A percentile compares a stretch with the other conserved stretches of the same genome.
Conservation (phyloP, 2,888 invertebrate genomes). For the Schizotus pectinicornis region DNA sequence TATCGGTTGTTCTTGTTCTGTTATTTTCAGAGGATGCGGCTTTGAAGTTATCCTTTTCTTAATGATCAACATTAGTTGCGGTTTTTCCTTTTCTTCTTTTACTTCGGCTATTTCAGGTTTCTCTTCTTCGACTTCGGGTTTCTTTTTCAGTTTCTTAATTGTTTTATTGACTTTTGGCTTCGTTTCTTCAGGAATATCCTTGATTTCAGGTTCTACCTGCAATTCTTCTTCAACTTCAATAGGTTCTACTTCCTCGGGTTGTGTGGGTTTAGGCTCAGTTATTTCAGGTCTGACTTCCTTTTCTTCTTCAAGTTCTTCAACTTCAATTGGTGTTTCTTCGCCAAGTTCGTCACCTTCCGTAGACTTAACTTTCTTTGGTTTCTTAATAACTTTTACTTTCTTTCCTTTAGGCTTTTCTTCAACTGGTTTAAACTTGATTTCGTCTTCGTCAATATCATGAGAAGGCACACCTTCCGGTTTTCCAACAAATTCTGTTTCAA, state of each 20-base stretch:
- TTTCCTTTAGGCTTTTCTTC: slow-evolving; percentile 45
- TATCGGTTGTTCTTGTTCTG: slow-evolving; percentile 45
- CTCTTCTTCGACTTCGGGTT: slow-evolving; percentile 34
- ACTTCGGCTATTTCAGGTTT: slow-evolving; percentile 15
- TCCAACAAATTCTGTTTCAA: slow-evolving; percentile 5
- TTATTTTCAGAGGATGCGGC: slow-evolving; percentile 50
- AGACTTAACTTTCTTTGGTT: slow-evolving; percentile 27
- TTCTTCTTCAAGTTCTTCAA: slow-evolving; percentile 25
- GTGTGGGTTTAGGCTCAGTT: slow-evolving; percentile 42
- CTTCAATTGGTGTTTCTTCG: slow-evolving; percentile 34
- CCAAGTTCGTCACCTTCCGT: slow-evolving; percentile 33
- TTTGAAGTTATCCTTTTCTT: background rate
- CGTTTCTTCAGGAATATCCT: slow-evolving; percentile 6
- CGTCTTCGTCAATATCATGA: slow-evolving; percentile 29
- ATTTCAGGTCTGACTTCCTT: slow-evolving; percentile 40
- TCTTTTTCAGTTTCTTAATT: slow-evolving; percentile 7
- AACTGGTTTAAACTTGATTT: slow-evolving; percentile 33
- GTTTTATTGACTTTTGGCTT: slow-evolving; percentile 18
- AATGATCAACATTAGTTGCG: too few relatives aligned
- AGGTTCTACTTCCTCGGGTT: slow-evolving; percentile 22
- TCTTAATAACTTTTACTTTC: slow-evolving; percentile 28
- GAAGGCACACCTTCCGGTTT: slow-evolving; percentile 22
- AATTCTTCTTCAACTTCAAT: slow-evolving; percentile 31
- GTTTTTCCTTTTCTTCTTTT: slow-evolving; percentile 47
- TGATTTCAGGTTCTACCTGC: slow-evolving; percentile 1